Evolutionary conservation across 2,113 vertebrate genomes (phyloP), one percentile per base, ranked within the genome.

Genomic region (Cyrtonyx montezumae): DNA sequence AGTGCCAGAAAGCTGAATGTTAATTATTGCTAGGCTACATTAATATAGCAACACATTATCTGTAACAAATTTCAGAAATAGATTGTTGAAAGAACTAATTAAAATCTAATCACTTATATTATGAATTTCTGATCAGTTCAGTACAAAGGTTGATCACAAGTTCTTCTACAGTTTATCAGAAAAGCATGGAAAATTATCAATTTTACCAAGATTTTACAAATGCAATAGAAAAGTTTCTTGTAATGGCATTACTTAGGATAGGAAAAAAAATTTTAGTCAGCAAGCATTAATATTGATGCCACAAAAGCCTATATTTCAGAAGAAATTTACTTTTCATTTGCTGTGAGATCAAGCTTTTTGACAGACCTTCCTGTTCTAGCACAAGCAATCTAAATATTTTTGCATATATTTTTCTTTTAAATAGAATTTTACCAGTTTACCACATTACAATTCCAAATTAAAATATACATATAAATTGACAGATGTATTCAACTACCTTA

Each of bases 51-150:
- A 87, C 43, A 65, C 83, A 91, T 82, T 89, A 94, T 95, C 91
- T 96, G 73, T 43, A 69, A 53, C 92, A 94, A 96, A 91, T 67
- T 91, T 87, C 90, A 95, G 76, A 95, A 97, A 90, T 40, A 82
- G 34, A 79, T 74, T 94, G 63, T 76, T 93, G 76, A 94, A 96
- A 88, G 84, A 95, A 96, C 65, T 86, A 93, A 95, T 95, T 96
- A 91, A 96, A 96, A 83, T 92, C 51, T 66, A 78, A 95, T 87
- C 83, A 88, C 94, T 95, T 91, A 20, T 88, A 79, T 89, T 94
- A 78, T 84, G 82, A 95, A 88, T 92, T 85, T 88, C 51, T 55
- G 30, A 92, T 79, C 68, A 91, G 58, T 91, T 91, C 79, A 66
- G 43, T 87, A 59, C 63, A 92, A 95, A 89, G 19, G 63, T 19